phyloP scores from a whole-genome alignment of 2,797 vertebrate species.

The Notolepis coatsorum region DNA sequence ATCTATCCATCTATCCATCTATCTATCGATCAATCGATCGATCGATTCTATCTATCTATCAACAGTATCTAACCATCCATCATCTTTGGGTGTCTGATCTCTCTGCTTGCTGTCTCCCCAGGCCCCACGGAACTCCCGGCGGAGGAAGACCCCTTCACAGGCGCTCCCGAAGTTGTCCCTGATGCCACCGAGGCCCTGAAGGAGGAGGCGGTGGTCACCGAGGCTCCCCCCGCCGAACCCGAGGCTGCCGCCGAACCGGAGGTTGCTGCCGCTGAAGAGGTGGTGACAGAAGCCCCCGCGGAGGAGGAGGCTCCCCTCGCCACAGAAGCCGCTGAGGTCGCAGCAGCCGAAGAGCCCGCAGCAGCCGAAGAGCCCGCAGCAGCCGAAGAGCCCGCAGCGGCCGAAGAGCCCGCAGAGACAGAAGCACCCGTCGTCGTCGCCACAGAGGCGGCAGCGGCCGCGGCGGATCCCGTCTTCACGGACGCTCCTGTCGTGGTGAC shows the following conservation, averaged over 20 bases:
- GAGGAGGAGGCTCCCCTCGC: not conserved
- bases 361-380: not conserved
- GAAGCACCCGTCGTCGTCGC: not conserved
- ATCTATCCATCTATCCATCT: not conserved
- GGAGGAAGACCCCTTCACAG: not conserved
- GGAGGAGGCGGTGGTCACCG: not conserved
- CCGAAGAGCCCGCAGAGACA: not conserved
- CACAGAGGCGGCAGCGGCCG: not conserved
- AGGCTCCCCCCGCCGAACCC: not conserved
- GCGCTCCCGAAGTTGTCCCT: accelerated
- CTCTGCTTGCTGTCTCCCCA: constrained; percentile 32
- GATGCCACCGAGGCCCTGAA: not conserved
- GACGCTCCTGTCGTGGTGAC: not conserved
- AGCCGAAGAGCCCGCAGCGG: not conserved
- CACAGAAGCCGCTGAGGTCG: not conserved
- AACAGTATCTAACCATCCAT: not conserved
- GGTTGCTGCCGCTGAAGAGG: not conserved
- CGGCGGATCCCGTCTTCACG: not conserved
- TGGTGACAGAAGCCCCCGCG: not conserved
- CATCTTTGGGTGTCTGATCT: not conserved
- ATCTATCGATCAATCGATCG: not conserved
- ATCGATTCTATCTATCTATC: not conserved
- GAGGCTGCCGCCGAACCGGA: accelerated
- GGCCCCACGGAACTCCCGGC: constrained; percentile 61
- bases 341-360: not conserved